Conservation (phyloP, 2,797 vertebrate genomes). For the Dromococcyx pavoninus region DNA sequence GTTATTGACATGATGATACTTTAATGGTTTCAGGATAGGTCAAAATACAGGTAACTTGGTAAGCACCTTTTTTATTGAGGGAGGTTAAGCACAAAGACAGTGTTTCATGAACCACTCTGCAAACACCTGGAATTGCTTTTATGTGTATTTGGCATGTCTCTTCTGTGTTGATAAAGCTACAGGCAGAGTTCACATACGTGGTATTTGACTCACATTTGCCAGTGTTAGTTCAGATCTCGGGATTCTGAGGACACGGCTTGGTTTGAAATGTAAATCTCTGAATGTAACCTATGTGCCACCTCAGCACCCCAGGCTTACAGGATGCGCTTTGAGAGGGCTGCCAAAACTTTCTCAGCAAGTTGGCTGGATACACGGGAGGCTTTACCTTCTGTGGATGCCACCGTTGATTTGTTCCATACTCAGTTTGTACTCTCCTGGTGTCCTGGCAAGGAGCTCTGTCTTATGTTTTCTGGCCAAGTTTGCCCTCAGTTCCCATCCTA, state of each 20-base stretch:
- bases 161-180: background rate
- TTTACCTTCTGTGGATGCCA: background rate
- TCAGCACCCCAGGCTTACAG: background rate
- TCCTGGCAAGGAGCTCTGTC: background rate
- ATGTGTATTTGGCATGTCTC: background rate
- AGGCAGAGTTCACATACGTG: fast-evolving
- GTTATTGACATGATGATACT: background rate
- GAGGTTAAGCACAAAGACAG: background rate
- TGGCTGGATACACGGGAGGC: background rate
- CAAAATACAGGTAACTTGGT: background rate
- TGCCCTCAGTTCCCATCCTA: background rate
- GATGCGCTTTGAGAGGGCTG: background rate
- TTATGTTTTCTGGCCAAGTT: background rate
- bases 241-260: background rate
- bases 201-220: background rate
- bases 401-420: background rate
- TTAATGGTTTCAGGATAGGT: background rate
- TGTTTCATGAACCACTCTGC: background rate
- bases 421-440: background rate
- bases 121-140: background rate
- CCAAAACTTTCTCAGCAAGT: background rate
- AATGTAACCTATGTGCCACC: background rate
- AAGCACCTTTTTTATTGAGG: background rate
- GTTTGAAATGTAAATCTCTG: background rate
- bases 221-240: background rate